Evolutionary conservation across 2,113 vertebrate species (phyloP).

Genomic region (Lutjanus erythropterus): DNA sequence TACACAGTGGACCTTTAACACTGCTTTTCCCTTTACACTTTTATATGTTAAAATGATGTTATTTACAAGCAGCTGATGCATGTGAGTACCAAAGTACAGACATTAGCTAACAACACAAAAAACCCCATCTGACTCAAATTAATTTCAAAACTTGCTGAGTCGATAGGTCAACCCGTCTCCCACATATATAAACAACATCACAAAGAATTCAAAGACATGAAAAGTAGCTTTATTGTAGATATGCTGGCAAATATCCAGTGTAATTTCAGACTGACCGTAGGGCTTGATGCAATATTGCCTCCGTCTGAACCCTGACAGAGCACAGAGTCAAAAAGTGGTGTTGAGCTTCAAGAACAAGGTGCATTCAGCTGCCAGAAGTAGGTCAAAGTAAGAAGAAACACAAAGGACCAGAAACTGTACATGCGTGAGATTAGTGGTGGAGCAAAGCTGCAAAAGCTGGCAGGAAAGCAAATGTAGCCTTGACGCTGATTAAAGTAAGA

Average conservation of each 20-base stretch:
- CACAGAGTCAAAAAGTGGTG: background rate
- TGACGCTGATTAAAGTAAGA: background rate
- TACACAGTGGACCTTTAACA: too few species aligned
- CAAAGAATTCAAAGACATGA: background rate
- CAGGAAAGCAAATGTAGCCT: background rate
- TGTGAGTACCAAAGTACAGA: background rate
- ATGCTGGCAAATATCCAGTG: background rate
- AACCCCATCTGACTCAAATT: too few species aligned
- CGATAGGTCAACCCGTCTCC: too few species aligned
- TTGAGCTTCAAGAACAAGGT: background rate
- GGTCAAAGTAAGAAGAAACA: background rate
- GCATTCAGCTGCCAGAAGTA: background rate
- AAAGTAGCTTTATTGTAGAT: background rate
- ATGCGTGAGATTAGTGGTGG: background rate
- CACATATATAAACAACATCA: background rate
- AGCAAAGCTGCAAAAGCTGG: background rate
- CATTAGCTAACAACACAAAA: too few species aligned
- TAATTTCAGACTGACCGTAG: background rate
- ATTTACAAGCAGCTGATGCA: background rate
- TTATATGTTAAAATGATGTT: too few species aligned
- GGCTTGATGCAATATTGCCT: background rate
- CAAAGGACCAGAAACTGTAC: background rate
- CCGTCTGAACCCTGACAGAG: conserved; percentile 1
- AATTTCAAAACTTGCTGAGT: too few species aligned
- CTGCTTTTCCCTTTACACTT: too few species aligned